Evolutionary conservation across 2,888 invertebrate species (phyloP), one percentile per base, ranked within the genome.

Genomic region (Venustoraphidia nigricollis): DNA sequence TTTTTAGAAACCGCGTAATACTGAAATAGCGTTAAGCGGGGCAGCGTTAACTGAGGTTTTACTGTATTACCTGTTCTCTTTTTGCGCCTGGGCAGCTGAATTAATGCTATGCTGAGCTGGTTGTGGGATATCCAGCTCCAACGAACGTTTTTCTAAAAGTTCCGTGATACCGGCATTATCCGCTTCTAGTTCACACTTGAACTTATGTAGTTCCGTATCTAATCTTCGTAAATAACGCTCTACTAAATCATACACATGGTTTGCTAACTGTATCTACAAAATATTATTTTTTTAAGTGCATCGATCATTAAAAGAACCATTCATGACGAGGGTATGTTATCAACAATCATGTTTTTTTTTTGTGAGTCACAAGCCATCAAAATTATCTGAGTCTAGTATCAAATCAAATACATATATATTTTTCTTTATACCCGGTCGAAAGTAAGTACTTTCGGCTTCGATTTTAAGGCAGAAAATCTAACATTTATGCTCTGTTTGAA

Each of bases 151-250:
- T 69, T 97, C 96, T 53, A 97, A 67, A 44, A 91, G 74, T 69
- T 96, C 96, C 1, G 97, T 97, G 47, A 96, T 94, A 3, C 97
- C 97, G 58, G 95, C 91, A 72, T 96, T 93, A 66, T 98, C 98
- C 1, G 97, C 97, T 68, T 98, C 98, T 51, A 98, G 68, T 69
- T 98, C 98, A 77, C 95, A 91, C 69, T 97, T 97, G 67, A 98
- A 98, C 66, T 98, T 97, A 57, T 91, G 87, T 46, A 96, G 69
- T 65, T 98, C 98, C 13, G 80, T 80, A 57, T 83, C 91, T 47
- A 98, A 71, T 64, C 90, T 79, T 51, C 93, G 73, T 59, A 93
- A 73, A 70, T 96, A 95, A 61, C 93, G 79, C 62, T 94, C 92
- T 47, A 96, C 93, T 59, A 95, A 72, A 61, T 96, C 95, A 65